Conservation (phyloP, 1,140 invertebrate species). For the Lutraria rhynchaena region DNA sequence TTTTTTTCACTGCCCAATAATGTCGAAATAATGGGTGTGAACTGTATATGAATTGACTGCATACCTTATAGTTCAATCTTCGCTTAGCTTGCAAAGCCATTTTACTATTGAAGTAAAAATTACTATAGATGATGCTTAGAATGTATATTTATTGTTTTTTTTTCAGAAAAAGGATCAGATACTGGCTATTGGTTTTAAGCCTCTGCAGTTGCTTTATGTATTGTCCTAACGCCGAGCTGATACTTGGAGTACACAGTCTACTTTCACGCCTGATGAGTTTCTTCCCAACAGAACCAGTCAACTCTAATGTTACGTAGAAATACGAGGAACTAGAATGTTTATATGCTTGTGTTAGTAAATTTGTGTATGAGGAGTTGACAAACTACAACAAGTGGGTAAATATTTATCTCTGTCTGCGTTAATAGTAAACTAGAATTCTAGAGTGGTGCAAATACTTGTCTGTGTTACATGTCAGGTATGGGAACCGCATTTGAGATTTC, state of each 20-base stretch:
- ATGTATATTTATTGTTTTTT: conserved; percentile 19
- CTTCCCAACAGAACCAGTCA: conserved; percentile 94
- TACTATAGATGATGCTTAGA: too few species aligned
- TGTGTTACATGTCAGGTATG: too few species aligned
- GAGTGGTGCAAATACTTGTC: too few species aligned
- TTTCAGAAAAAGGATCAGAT: conserved; percentile 92
- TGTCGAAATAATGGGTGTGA: too few species aligned
- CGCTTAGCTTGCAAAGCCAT: too few species aligned
- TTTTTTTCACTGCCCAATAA: too few species aligned
- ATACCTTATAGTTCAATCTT: too few species aligned
- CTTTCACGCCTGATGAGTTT: conserved; percentile 93
- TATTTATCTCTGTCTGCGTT: too few species aligned
- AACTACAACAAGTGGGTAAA: conserved; percentile 91
- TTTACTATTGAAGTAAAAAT: too few species aligned
- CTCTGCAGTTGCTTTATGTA: conserved; percentile 94
- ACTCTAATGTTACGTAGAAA: conserved; percentile 90
- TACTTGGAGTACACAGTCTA: conserved; percentile 92
- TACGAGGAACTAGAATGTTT: conserved; percentile 95
- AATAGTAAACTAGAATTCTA: too few species aligned
- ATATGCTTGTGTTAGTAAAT: conserved; percentile 94
- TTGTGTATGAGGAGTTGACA: conserved; percentile 93
- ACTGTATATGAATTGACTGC: too few species aligned
- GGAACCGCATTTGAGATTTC: too few species aligned
- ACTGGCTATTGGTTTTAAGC: conserved; percentile 91
- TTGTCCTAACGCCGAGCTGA: conserved; percentile 93